Evolutionary conservation across 2,888 invertebrate genomes (phyloP).

Genomic region (Pediacus dermestoides): DNA sequence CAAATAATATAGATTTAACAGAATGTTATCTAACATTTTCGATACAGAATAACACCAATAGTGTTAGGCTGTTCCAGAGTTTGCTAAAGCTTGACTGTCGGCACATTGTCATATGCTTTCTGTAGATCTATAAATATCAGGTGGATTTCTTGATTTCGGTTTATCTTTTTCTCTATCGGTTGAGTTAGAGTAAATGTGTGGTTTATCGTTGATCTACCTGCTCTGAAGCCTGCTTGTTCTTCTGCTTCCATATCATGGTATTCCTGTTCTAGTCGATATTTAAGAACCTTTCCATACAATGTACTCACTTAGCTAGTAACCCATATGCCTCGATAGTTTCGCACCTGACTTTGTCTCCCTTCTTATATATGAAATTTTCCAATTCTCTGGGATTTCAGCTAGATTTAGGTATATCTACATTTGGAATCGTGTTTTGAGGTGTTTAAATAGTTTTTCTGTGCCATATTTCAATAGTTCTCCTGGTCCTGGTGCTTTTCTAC

Average conservation of each 20-base stretch:
- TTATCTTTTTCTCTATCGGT: conserved; percentile 8
- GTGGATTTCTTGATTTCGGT: conserved; percentile 4
- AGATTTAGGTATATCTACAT: conserved; percentile 8
- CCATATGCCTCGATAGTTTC: conserved; percentile 10
- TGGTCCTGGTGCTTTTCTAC: conserved; percentile 12
- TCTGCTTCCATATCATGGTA: conserved; percentile 12
- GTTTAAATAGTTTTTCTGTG: conserved; percentile 3
- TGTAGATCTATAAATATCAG: conserved; percentile 10
- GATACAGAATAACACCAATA: too few relatives aligned
- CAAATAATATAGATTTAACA: too few relatives aligned
- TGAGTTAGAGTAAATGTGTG: conserved; percentile 7
- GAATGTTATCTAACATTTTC: too few relatives aligned
- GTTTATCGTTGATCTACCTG: conserved; percentile 15
- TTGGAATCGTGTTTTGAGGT: conserved; percentile 10
- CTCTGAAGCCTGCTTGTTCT: conserved; percentile 18
- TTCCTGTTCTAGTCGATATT: conserved; percentile 11
- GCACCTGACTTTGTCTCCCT: conserved; percentile 6
- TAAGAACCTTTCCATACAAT: conserved; percentile 9
- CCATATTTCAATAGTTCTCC: conserved; percentile 11
- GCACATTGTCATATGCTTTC: conserved; percentile 9
- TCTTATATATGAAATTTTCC: conserved; percentile 12
- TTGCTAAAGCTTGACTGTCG: conserved; percentile 8
- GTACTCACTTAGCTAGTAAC: conserved; percentile 8
- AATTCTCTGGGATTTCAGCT: conserved; percentile 10
- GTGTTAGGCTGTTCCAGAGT: conserved; percentile 4